Evolutionary conservation across 2,888 invertebrate species (phyloP).

Genomic region (Dasypolia templi): DNA sequence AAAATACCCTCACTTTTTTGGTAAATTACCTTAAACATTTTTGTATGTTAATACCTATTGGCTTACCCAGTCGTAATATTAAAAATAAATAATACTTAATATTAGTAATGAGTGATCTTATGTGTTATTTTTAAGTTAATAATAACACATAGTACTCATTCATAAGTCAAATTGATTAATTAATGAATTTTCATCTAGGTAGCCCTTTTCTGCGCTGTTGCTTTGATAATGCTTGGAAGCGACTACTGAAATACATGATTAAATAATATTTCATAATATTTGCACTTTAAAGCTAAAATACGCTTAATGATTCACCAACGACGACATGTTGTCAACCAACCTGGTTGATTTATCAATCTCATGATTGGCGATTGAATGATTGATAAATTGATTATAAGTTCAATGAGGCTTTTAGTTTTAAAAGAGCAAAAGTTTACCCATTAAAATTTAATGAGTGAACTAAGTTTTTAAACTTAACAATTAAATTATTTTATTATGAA

Average conservation of each 20-base stretch:
- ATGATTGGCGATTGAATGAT: slow-evolving; percentile 8
- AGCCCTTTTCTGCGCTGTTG: neutral
- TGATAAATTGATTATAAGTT: slow-evolving; percentile 15
- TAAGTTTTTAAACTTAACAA: slow-evolving; percentile 24
- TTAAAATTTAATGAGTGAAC: slow-evolving; percentile 1
- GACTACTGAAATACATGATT: slow-evolving; percentile 3
- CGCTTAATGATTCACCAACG: slow-evolving; percentile 27
- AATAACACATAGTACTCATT: slow-evolving; percentile 23
- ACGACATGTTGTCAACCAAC: slow-evolving; percentile 13
- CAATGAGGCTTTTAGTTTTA: slow-evolving; percentile 52
- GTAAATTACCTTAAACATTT: slow-evolving; percentile 37
- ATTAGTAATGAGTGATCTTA: too few relatives aligned
- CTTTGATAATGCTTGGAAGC: neutral
- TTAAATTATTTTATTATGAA: slow-evolving; percentile 20
- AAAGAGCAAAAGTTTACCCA: slow-evolving; percentile 12
- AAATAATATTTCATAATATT: slow-evolving; percentile 12
- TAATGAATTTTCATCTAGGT: neutral
- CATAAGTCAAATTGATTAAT: slow-evolving; percentile 10
- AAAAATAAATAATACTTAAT: slow-evolving; percentile 50
- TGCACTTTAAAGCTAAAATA: slow-evolving; percentile 27
- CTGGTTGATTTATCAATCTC: slow-evolving; percentile 13
- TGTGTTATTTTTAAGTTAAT: too few relatives aligned
- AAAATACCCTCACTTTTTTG: slow-evolving; percentile 33
- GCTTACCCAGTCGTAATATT: slow-evolving; percentile 45
- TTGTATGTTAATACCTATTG: slow-evolving; percentile 55